A percentile compares a stretch with the other conserved stretches of the same genome.
These are phyloP conservation scores for Aphidius gifuensis DNA, from an alignment of 1,140 invertebrate species.

Conservation along the genomic window DNA sequence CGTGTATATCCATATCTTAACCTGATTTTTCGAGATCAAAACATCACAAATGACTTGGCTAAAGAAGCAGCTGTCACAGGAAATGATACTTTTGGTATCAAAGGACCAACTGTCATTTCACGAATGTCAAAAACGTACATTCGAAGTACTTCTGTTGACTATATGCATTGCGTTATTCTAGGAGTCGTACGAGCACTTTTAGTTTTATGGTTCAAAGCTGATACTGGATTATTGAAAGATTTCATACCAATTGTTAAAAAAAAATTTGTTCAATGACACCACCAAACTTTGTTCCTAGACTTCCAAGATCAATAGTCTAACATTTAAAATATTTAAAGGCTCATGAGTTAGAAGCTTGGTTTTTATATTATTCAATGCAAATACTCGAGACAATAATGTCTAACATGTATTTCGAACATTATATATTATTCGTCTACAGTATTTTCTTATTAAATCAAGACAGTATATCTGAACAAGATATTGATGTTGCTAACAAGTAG, in stretches of 20 bases:
- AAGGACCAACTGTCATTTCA: background rate
- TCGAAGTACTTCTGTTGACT: background rate
- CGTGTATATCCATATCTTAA: background rate
- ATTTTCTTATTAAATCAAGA: background rate
- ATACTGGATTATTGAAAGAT: background rate
- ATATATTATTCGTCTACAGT: background rate
- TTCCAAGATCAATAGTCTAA: slow-evolving; percentile 8
- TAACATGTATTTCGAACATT: background rate
- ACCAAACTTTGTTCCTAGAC: slow-evolving; percentile 11
- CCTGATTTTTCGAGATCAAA: background rate
- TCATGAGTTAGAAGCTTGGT: slow-evolving; percentile 7
- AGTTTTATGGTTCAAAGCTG: background rate
- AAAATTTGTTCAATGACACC: slow-evolving; percentile 7
- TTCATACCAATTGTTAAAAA: slow-evolving; percentile 13
- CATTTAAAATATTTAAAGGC: slow-evolving; percentile 13
- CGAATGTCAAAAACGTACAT: background rate
- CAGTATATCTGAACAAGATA: background rate
- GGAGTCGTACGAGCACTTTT: background rate
- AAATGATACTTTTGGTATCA: slow-evolving; percentile 4
- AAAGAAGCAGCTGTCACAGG: background rate
- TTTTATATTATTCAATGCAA: slow-evolving; percentile 2
- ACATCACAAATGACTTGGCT: background rate
- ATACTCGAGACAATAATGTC: slow-evolving; percentile 1
- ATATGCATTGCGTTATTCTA: background rate
- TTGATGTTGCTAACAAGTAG: background rate